Evolutionary conservation across 2,113 vertebrate genomes (phyloP).

Genomic region (Mus spicilegus): DNA sequence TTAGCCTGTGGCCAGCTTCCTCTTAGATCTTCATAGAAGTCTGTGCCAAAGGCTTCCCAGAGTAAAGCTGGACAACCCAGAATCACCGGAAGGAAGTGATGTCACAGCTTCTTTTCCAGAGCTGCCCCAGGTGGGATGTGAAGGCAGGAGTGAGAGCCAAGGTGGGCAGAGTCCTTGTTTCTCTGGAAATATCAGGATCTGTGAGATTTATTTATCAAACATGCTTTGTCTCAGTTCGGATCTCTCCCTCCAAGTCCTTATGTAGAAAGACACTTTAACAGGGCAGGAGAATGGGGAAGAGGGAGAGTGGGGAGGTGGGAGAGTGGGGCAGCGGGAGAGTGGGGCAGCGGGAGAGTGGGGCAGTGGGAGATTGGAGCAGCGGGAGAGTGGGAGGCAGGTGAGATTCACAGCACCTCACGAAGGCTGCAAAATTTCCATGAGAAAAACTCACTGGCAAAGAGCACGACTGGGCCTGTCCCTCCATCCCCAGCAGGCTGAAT

Average conservation of each 20-base stretch:
- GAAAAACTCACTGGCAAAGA: background rate
- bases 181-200: background rate
- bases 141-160: background rate
- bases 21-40: background rate
- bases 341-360: too few relatives aligned
- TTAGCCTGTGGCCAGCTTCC: background rate
- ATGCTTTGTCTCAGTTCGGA: background rate
- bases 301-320: too few relatives aligned
- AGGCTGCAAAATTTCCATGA: background rate
- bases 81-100: constrained; percentile 27
- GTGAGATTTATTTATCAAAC: background rate
- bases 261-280: background rate
- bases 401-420: background rate
- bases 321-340: background rate
- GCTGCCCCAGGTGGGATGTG: background rate
- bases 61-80: background rate
- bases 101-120: background rate
- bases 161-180: constrained; percentile 4
- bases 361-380: too few relatives aligned
- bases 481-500: background rate
- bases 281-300: background rate
- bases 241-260: background rate
- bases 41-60: background rate
- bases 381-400: too few relatives aligned
- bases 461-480: background rate